Evolutionary conservation across 2,113 vertebrate species (phyloP).

Genomic region (Platysternon megacephalum): DNA sequence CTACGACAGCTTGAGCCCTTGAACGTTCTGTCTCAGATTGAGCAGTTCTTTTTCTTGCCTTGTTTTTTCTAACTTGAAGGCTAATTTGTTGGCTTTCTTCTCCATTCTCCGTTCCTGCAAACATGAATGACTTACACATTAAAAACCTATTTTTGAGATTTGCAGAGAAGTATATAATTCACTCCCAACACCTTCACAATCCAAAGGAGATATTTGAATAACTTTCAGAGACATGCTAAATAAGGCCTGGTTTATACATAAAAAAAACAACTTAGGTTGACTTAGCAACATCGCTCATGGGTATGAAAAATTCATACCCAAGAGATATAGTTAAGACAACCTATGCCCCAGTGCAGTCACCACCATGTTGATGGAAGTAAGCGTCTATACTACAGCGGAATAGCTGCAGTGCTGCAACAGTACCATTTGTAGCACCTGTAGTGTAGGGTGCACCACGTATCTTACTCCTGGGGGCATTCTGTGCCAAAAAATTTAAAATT

Average conservation of each 20-base stretch:
- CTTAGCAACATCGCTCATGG: neutral
- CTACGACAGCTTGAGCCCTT: slow-evolving; percentile 89
- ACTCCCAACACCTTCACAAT: neutral
- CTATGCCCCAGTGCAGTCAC: neutral
- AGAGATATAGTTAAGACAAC: neutral
- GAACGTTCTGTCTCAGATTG: slow-evolving; percentile 86
- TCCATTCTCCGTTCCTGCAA: slow-evolving; percentile 89
- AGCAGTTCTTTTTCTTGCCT: slow-evolving; percentile 92
- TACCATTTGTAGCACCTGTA: neutral
- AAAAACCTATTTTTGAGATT: neutral
- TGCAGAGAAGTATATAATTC: neutral
- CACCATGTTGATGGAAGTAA: neutral
- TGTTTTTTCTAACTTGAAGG: slow-evolving; percentile 91
- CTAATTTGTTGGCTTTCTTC: slow-evolving; percentile 92
- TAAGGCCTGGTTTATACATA: neutral
- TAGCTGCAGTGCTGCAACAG: neutral
- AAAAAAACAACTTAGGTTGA: neutral
- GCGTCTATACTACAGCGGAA: neutral
- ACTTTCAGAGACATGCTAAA: neutral
- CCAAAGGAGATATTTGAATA: neutral
- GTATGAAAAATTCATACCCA: neutral
- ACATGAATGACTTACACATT: neutral
- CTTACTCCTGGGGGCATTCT: too few species aligned
- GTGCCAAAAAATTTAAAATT: too few species aligned
- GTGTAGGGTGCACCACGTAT: neutral